These are phyloP conservation scores for Caenorhabditis tropicalis DNA, from an alignment of 1,140 invertebrate species.

Conservation along the genomic window DNA sequence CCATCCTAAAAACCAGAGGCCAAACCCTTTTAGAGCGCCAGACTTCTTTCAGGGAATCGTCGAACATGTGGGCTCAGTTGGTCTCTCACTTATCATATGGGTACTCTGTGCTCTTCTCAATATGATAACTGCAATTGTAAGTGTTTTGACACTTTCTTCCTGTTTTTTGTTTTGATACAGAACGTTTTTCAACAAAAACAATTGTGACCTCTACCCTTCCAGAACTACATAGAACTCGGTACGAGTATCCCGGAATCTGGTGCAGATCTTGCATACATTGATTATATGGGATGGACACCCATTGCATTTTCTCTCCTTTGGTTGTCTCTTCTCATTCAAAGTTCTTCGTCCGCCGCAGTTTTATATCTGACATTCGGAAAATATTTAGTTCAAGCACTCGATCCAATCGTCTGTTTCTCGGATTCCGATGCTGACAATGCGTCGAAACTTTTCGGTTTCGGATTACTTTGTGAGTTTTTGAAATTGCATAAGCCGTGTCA, in stretches of 20 bases:
- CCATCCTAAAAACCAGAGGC: too few relatives aligned
- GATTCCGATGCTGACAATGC: not conserved
- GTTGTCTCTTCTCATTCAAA: slow-evolving; percentile 42
- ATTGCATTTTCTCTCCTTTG: slow-evolving; percentile 51
- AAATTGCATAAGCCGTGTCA: not conserved
- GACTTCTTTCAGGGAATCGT: slow-evolving; percentile 36
- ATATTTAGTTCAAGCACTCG: slow-evolving; percentile 34
- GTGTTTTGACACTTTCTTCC: not conserved
- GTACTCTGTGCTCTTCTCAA: slow-evolving; percentile 35
- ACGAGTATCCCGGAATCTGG: slow-evolving; percentile 50
- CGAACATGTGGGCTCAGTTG: slow-evolving; percentile 41
- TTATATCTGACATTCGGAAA: slow-evolving; percentile 49
- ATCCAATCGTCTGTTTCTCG: slow-evolving; percentile 36
- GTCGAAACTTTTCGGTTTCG: slow-evolving; percentile 42
- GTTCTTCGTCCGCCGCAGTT: slow-evolving; percentile 40
- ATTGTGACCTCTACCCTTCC: not conserved
- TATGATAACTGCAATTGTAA: slow-evolving; percentile 46
- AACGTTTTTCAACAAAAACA: not conserved
- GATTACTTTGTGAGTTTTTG: slow-evolving; percentile 39
- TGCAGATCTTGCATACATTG: slow-evolving; percentile 41
- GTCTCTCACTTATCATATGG: slow-evolving; percentile 46
- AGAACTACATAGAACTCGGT: slow-evolving; percentile 52
- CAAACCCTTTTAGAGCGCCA: not conserved
- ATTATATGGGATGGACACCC: slow-evolving; percentile 46
- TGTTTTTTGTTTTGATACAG: too few relatives aligned